Evolutionary conservation across 2,888 invertebrate genomes (phyloP), one percentile per base, ranked within the genome.

Genomic region (Neocrepidodera transversa): DNA sequence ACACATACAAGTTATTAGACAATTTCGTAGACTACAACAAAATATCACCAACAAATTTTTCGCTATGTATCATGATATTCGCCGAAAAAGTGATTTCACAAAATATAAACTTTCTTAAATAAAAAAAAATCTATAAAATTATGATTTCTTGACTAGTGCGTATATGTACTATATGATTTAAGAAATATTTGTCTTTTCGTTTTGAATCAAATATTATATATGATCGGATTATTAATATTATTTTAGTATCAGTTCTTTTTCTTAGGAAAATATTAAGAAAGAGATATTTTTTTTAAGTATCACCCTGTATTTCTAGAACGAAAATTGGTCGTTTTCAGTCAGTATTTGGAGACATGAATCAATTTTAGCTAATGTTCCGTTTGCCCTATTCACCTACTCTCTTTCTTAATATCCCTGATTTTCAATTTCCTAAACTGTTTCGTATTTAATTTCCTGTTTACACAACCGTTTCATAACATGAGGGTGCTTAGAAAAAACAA

Each of bases 81-180:
- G 54, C 56, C 51, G 56, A 56, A 61, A 56, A n/a, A n/a, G 16
- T 30, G 47, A 60, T 32, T 53, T 60, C 52, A 56, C 47, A 60
- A 64, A 64, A 63, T 61, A 60, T 61, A 45, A 47, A 49, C 28
- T 36, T 53, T 53, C 45, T 26, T 60, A 38, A n/a, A n/a, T n/a
- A n/a, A 58, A 63, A 58, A 63, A 58, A 60, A 54, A 38, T 58
- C 57, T 55, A 60, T 51, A 63, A 63, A 60, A 53, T 20, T 52
- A 63, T 60, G 54, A 63, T 23, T 60, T 51, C 16, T 53, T 61
- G 60, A 49, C 60, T 53, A 53, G 61, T 61, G 54, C 61, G 58
- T 36, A 17, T 45, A 48, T 49, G n/a, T n/a, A 47, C 26, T 43
- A 49, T 47, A 30, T 55, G 43, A 50, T 32, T 38, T 51, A 60